A percentile compares a stretch with the other conserved stretches of the same genome.
phyloP scores from a whole-genome alignment of 2,113 vertebrate species.

The Rallus limicola region DNA sequence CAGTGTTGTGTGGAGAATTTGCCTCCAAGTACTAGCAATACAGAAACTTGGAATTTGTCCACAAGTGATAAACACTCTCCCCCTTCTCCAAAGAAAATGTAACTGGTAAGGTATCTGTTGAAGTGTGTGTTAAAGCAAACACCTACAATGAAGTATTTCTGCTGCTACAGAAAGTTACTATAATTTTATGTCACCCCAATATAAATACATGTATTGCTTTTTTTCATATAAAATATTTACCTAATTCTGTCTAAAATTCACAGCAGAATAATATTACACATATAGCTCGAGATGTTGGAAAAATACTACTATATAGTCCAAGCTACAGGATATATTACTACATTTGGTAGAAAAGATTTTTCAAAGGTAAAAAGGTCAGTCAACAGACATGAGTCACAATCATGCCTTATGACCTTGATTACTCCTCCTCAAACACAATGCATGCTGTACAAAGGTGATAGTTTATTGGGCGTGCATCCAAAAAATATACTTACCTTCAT shows the following conservation, averaged over 20 bases:
- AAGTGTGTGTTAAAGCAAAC: background rate
- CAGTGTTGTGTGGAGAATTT: background rate
- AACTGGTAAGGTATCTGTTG: background rate
- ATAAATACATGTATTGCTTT: background rate
- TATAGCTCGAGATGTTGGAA: background rate
- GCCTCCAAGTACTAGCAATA: background rate
- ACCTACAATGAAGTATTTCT: background rate
- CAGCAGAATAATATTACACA: background rate
- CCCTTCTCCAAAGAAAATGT: background rate
- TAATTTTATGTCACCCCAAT: background rate
- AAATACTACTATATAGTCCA: background rate
- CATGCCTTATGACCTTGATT: background rate
- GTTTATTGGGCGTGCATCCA: background rate
- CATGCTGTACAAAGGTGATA: background rate
- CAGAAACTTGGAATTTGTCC: background rate
- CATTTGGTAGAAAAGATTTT: background rate
- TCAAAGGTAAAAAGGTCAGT: constrained; percentile 40
- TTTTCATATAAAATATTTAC: background rate
- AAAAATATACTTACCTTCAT: background rate
- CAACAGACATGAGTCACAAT: background rate
- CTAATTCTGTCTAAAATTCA: background rate
- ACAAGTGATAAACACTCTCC: background rate
- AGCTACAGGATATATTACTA: background rate
- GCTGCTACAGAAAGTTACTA: background rate
- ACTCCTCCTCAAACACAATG: background rate